These are phyloP conservation scores for Chaetogeoica ovagalla DNA, from an alignment of 2,888 invertebrate genomes.

Conservation along the genomic window DNA sequence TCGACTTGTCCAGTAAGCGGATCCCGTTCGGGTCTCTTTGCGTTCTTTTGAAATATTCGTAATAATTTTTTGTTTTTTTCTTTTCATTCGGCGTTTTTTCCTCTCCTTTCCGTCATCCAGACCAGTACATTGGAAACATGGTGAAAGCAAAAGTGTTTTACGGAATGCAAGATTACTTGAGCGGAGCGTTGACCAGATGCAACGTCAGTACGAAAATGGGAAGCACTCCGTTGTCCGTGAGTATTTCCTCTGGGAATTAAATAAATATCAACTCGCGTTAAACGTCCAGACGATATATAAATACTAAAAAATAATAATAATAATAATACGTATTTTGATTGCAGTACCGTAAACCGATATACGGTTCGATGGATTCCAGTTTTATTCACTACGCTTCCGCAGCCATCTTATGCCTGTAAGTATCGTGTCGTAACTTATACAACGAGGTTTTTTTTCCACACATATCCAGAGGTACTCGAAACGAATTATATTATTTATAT, in stretches of 20 bases:
- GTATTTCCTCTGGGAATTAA: slow-evolving; percentile 35
- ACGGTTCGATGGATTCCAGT: slow-evolving; percentile 69
- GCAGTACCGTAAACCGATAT: slow-evolving; percentile 71
- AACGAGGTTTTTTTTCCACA: too few relatives aligned
- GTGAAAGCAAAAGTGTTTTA: slow-evolving; percentile 71
- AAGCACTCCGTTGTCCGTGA: slow-evolving; percentile 65
- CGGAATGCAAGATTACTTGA: slow-evolving; percentile 71
- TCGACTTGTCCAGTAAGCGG: slow-evolving; percentile 56
- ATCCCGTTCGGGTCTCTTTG: background rate
- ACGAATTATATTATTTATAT: too few relatives aligned
- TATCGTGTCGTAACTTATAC: too few relatives aligned
- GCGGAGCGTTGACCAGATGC: slow-evolving; percentile 68
- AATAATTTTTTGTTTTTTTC: background rate
- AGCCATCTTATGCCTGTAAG: slow-evolving; percentile 78
- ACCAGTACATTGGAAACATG: slow-evolving; percentile 79
- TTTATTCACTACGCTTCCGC: slow-evolving; percentile 83
- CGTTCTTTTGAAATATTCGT: too few relatives aligned
- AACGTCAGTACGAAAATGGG: slow-evolving; percentile 65
- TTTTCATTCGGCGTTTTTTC: too few relatives aligned
- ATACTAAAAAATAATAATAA: background rate
- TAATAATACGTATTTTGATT: slow-evolving; percentile 54
- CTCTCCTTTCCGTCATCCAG: slow-evolving; percentile 63
- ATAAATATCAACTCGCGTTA: background rate
- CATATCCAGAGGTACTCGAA: too few relatives aligned
- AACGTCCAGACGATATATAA: too few relatives aligned